These are phyloP conservation scores for Pelosia muscerda DNA, from an alignment of 2,888 invertebrate genomes.

Conservation along the genomic window DNA sequence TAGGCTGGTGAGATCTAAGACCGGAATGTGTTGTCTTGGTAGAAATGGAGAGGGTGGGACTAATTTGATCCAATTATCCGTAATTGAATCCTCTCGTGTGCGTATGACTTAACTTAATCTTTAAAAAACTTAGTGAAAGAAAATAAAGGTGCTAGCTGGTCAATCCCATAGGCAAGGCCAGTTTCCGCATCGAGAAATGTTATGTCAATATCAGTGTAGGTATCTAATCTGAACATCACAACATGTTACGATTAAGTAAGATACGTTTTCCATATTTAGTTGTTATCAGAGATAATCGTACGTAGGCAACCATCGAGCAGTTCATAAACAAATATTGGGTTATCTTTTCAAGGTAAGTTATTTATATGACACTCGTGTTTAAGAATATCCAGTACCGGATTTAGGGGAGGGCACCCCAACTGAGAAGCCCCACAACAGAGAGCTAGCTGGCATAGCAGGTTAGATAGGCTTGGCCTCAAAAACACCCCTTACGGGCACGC, in stretches of 20 bases:
- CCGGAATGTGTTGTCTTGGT: too few relatives aligned
- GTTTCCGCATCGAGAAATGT: not conserved
- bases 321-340: conserved; percentile 15
- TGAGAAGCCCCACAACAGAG: too few relatives aligned
- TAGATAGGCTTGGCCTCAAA: not conserved
- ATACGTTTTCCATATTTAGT: conserved; percentile 8
- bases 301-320: not conserved
- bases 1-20: too few relatives aligned
- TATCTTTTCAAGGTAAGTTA: conserved; percentile 13
- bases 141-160: not conserved
- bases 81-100: too few relatives aligned
- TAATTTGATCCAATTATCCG: too few relatives aligned
- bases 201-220: not conserved
- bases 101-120: too few relatives aligned
- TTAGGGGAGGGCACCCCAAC: too few relatives aligned
- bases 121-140: too few relatives aligned
- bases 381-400: too few relatives aligned
- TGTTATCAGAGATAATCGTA: conserved; percentile 27
- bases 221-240: conserved; percentile 6
- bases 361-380: conserved; percentile 6
- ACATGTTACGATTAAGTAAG: not conserved
- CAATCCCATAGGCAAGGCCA: not conserved
- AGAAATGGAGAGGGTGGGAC: too few relatives aligned
- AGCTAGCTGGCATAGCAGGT: too few relatives aligned
- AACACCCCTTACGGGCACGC: not conserved